Evolutionary conservation across 2,888 invertebrate species (phyloP), one percentile per base, ranked within the genome.

Genomic region (Cosmia pyralina): DNA sequence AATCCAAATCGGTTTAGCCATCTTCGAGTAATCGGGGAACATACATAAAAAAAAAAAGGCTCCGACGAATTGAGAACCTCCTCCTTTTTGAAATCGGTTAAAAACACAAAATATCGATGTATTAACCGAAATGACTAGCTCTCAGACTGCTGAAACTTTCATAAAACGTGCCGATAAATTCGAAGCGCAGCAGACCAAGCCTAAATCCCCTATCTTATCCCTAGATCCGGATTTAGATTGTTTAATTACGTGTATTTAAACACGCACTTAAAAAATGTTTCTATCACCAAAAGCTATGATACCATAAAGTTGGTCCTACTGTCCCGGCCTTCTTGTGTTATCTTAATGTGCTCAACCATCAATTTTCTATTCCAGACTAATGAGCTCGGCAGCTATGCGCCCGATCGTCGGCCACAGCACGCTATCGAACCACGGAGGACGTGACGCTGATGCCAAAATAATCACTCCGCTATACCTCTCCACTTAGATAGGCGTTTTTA

Each of bases 321-420:
- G 71, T 60, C 34, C 46, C 65, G 22, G 64, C 65, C 67, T 75
- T 53, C 22, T 73, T 75, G 38, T 64, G 62, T 85, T 87, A 90
- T 91, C 91, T 85, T 88, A 90, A 90, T 89, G 86, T 79, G 64
- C 70, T 84, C 69, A 89, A 72, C 84, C 79, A 87, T 90, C 72
- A 84, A 78, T 82, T 87, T 72, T 85, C 86, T 85, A 67, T 85
- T 92, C 22, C 94, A 94, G 95, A 90, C 88, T 90, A 88, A 91
- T 88, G 90, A 91, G 88, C 77, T 79, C 90, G 90, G 90, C 90
- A 90, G 90, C 89, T 85, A 93, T 93, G 93, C 90, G 87, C 85
- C 80, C 77, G 83, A 70, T 68, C 76, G 71, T 66, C 83, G 75
- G 77, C 72, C 79, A 65, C 85, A 77, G 81, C 83, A 73, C 78